Percentiles rank a stretch among this genome's conserved stretches.
phyloP scores from a whole-genome alignment of 2,113 vertebrate genomes.

The Hiodon alosoides region DNA sequence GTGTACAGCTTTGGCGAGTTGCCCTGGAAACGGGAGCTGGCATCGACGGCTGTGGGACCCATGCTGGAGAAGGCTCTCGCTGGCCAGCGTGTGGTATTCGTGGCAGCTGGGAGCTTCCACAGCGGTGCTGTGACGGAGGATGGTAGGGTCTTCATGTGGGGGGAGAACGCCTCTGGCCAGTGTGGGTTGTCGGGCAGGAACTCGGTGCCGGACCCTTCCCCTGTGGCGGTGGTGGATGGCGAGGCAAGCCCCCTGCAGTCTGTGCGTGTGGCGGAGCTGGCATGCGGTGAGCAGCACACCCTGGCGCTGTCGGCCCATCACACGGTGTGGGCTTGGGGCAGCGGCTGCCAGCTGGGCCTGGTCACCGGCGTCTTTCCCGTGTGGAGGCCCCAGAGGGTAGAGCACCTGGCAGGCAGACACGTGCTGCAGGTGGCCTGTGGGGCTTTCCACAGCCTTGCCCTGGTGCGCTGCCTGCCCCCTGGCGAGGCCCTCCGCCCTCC shows the following conservation, averaged over 20 bases:
- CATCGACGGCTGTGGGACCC: conserved; percentile 49
- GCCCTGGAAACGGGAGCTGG: conserved; percentile 71
- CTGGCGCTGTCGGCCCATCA: conserved; percentile 77
- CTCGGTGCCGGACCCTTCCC: conserved; percentile 73
- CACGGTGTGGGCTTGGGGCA: conserved; percentile 96
- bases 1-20: conserved; percentile 87
- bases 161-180: conserved; percentile 83
- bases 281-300: conserved; percentile 85
- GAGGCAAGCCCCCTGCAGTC: conserved; percentile 61
- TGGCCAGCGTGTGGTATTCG: conserved; percentile 71
- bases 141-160: conserved; percentile 90
- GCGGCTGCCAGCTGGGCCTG: conserved; percentile 83
- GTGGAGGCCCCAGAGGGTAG: conserved; percentile 83
- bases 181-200: conserved; percentile 73
- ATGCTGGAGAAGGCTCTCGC: conserved; percentile 72
- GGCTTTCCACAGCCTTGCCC: conserved; percentile 82
- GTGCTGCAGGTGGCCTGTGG: conserved; percentile 91
- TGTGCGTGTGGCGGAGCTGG: conserved; percentile 76
- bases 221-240: conserved; percentile 70
- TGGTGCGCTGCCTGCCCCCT: conserved; percentile 75
- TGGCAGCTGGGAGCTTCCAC: conserved; percentile 86
- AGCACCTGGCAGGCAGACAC: conserved; percentile 77
- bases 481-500: conserved; percentile 70
- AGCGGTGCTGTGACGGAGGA: conserved; percentile 82
- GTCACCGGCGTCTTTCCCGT: conserved; percentile 68